Conservation (phyloP, 1,140 invertebrate species). For the Trialeurodes vaporariorum region DNA sequence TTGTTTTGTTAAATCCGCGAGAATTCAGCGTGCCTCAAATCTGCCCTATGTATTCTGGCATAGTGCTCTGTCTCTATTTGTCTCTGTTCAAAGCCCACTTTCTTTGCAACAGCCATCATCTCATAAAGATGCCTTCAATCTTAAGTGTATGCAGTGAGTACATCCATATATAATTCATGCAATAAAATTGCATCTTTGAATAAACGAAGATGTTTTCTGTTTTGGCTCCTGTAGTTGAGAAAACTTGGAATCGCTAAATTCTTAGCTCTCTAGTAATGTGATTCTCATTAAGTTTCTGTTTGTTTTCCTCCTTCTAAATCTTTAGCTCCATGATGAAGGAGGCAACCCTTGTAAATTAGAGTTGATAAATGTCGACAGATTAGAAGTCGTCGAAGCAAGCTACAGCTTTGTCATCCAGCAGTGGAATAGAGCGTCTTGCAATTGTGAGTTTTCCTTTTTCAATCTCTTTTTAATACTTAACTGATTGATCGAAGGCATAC, state of each 20-base stretch:
- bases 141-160: not conserved
- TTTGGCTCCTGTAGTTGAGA: too few relatives aligned
- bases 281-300: slow-evolving; percentile 6
- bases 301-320: slow-evolving; percentile 4
- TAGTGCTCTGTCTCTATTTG: too few relatives aligned
- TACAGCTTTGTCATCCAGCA: slow-evolving; percentile 21
- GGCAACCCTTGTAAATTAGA: slow-evolving; percentile 19
- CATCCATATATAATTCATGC: not conserved
- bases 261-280: not conserved
- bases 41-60: too few relatives aligned
- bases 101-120: too few relatives aligned
- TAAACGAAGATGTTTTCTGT: too few relatives aligned
- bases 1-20: too few relatives aligned
- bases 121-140: too few relatives aligned
- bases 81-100: too few relatives aligned
- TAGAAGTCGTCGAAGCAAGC: slow-evolving; percentile 21
- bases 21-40: too few relatives aligned
- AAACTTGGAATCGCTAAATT: too few relatives aligned
- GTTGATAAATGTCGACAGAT: slow-evolving; percentile 22
- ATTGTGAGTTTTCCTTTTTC: slow-evolving; percentile 22
- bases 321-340: slow-evolving; percentile 14
- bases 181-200: not conserved
- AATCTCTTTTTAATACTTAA: too few relatives aligned
- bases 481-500: too few relatives aligned
- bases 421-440: slow-evolving; percentile 22